Conservation (phyloP, 92 coral and sea anemone genomes). For the Epizoanthus stellaris region DNA sequence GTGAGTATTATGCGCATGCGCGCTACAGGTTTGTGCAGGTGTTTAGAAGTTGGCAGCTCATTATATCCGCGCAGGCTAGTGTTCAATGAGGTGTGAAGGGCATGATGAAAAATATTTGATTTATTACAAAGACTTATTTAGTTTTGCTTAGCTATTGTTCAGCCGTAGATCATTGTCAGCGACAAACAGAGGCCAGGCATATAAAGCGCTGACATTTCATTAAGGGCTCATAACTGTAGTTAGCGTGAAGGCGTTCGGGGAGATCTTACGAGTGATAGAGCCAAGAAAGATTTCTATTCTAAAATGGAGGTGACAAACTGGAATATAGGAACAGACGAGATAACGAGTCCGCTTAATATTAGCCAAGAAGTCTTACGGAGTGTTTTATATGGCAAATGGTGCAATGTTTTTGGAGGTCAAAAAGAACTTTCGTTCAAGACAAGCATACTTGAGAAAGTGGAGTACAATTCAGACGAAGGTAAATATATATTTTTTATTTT, state of each 20-base stretch:
- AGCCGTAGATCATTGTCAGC: constrained; percentile 90
- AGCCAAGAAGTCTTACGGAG: constrained; percentile 97
- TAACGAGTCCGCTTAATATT: constrained; percentile 77
- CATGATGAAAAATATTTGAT: constrained; percentile 98
- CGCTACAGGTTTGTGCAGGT: constrained; percentile 73
- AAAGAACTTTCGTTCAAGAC: constrained; percentile 96
- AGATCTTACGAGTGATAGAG: constrained; percentile 33
- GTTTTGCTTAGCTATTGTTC: constrained; percentile 98
- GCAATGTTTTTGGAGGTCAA: constrained; percentile 97
- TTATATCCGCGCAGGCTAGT: constrained; percentile 71
- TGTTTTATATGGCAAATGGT: constrained; percentile 99
- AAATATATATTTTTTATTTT: constrained; percentile 35
- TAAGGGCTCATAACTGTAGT: constrained; percentile 72
- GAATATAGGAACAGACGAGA: constrained; percentile 43
- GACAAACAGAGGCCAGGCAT: constrained; percentile 76
- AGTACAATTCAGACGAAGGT: constrained; percentile 96
- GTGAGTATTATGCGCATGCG: constrained; percentile 75
- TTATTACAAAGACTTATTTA: constrained; percentile 99
- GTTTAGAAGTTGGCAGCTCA: constrained; percentile 83
- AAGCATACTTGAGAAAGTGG: constrained; percentile 86
- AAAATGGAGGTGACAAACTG: constrained; percentile 40
- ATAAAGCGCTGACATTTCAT: constrained; percentile 78
- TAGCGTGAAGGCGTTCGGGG: constrained; percentile 72
- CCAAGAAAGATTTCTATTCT: constrained; percentile 22
- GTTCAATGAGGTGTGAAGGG: constrained; percentile 98